A percentile compares a stretch with the other conserved stretches of the same genome.
phyloP scores from a whole-genome alignment of 1,140 invertebrate genomes.

The Monomorium pharaonis region DNA sequence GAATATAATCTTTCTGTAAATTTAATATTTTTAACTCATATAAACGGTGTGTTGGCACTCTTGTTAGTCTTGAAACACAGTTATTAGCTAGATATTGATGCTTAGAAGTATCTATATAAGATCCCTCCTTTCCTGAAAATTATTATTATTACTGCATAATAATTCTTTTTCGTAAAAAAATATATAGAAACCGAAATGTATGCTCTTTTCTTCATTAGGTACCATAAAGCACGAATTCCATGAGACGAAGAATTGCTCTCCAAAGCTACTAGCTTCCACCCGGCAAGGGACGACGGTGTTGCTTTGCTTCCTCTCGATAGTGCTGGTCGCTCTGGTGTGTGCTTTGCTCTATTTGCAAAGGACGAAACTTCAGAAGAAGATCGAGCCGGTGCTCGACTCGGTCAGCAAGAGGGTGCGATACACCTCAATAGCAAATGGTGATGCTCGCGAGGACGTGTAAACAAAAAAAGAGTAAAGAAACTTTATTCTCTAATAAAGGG shows the following conservation, averaged over 20 bases:
- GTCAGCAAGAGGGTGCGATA: constrained; percentile 91
- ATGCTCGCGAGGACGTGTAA: constrained; percentile 81
- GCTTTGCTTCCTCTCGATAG: constrained; percentile 86
- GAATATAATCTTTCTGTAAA: too few relatives aligned
- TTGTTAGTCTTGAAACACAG: too few relatives aligned
- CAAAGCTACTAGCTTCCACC: constrained; percentile 72
- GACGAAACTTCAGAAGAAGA: constrained; percentile 86
- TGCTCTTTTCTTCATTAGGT: constrained; percentile 72
- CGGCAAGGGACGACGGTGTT: constrained; percentile 85
- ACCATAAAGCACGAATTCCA: constrained; percentile 73
- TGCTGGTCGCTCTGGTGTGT: constrained; percentile 85
- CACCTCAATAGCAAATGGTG: constrained; percentile 88
- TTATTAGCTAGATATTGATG: too few relatives aligned
- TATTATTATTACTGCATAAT: too few relatives aligned
- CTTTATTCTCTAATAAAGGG: background rate
- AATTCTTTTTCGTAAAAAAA: too few relatives aligned
- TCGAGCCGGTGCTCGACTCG: constrained; percentile 87
- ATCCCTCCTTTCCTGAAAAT: too few relatives aligned
- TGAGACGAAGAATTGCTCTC: constrained; percentile 74
- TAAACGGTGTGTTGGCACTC: too few relatives aligned
- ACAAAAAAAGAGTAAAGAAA: background rate
- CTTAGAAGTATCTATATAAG: too few relatives aligned
- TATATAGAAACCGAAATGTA: background rate
- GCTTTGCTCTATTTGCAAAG: constrained; percentile 88
- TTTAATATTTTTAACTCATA: too few relatives aligned